Evolutionary conservation across 2,888 invertebrate species (phyloP).

Genomic region (Timandra comae): DNA sequence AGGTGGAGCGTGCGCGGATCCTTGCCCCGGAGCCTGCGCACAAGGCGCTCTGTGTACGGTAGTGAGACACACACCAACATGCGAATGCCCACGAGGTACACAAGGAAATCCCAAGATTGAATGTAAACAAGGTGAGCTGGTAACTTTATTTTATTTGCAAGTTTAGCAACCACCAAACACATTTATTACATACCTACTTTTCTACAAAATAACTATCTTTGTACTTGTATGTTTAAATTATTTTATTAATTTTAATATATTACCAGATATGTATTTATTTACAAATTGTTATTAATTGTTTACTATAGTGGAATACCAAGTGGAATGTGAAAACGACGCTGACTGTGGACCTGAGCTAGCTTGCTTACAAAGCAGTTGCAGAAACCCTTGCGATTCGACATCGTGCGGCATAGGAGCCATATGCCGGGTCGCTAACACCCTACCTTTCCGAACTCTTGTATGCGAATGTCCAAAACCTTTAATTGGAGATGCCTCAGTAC

Average conservation of each 20-base stretch:
- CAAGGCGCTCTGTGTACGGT: constrained; percentile 85
- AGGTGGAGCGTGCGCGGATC: constrained; percentile 87
- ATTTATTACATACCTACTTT: background rate
- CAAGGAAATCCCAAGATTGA: constrained; percentile 84
- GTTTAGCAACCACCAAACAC: background rate
- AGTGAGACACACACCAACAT: constrained; percentile 84
- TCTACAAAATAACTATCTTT: background rate
- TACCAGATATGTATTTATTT: constrained; percentile 1
- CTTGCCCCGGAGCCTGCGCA: constrained; percentile 91
- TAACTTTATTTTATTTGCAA: constrained; percentile 1
- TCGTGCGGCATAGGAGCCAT: constrained; percentile 89
- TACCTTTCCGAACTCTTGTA: constrained; percentile 91
- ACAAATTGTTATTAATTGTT: too few relatives aligned
- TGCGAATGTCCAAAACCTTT: constrained; percentile 90
- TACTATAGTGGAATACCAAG: constrained; percentile 66
- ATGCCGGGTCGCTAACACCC: constrained; percentile 89
- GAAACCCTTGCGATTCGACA: constrained; percentile 86
- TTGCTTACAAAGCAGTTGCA: constrained; percentile 87
- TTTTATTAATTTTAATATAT: too few relatives aligned
- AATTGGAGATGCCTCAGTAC: constrained; percentile 90
- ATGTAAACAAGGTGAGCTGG: constrained; percentile 75
- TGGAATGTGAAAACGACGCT: constrained; percentile 86
- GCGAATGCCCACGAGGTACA: constrained; percentile 89
- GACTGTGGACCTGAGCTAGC: constrained; percentile 91
- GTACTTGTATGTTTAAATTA: too few relatives aligned